Base-by-base conservation (phyloP, 2,888 invertebrate genomes). In the Heliothis peltigera region DNA sequence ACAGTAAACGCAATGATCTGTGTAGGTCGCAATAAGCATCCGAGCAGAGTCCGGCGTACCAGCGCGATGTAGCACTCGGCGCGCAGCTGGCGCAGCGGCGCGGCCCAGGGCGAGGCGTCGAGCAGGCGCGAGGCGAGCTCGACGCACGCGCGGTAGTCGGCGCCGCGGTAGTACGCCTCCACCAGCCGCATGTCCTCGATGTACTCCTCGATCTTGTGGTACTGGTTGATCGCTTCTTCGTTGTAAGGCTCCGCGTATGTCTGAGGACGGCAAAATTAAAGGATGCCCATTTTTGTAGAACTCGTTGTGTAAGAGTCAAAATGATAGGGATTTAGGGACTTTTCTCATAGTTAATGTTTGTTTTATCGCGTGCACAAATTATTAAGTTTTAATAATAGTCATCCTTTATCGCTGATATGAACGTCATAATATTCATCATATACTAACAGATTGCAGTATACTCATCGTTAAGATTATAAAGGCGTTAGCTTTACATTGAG, bases 31-130 rank as follows among this genome's bases (percentile, higher is more conserved):
- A n/a, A n/a, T n/a, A n/a, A n/a, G n/a, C n/a, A n/a, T n/a, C n/a
- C n/a, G n/a, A n/a, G n/a, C n/a, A n/a, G n/a, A n/a, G n/a, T n/a
- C n/a, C n/a, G n/a, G n/a, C 84, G 82, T 56, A 95, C 95, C 87
- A 95, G 88, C 15, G 96, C 96, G 72, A 98, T 96, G 86, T 98
- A 97, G 87, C 98, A 97, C 84, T 98, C 97, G 0, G 99, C 98
- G 42, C 99, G 93, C 47, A 98, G 96, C 90, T 99, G 97, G 28
- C 99, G 96, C 53, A 99, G 95, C 22, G 96, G 94, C 1, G 97
- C 95, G 48, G 98, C 96, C 99, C 99, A 99, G 1, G 99, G 99
- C 83, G 98, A 98, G 22, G 96, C 93, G 89, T 98, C 98, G 35
- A 99, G 96, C 79, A 98, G 96, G 1, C 97, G 97, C 64, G 95